Base-by-base conservation (phyloP, 1,140 invertebrate genomes). In the Pomacea maculata region DNA sequence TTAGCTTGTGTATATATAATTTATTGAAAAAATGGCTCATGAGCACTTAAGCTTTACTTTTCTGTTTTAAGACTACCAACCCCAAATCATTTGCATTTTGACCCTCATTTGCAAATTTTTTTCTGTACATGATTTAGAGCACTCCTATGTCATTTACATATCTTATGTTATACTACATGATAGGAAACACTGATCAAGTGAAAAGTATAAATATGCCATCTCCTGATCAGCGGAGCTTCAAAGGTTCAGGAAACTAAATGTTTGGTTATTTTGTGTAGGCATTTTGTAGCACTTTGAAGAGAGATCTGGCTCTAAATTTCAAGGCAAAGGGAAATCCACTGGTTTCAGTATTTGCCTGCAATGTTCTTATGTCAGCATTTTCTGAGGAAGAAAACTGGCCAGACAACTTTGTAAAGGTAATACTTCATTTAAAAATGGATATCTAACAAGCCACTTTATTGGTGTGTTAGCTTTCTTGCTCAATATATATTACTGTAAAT, bases 311-410 rank as follows among this genome's bases (percentile, higher is more conserved):
- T 21, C 89, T 94, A 84, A 93, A 92, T 85, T 95, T 95, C 80
- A 97, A 97, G 91, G 86, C 90, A 11, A 93, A 92, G 85, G 94
- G 94, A 12, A 97, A 96, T 91, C 93, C 95, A 5, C 91, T 96
- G 57, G 94, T 96, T n/a, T 95, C 96, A 82, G 95, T 97, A 19
- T 89, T 98, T 17, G 95, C 95, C 63, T 95, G 96, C 78, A 98
- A 97, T 92, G 93, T 98, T 82, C 91, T 99, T 25, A 94, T 96
- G 89, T 93, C 94, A 82, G 96, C 95, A 19, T 97, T 95, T 92
- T 92, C 94, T 68, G 96, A 93, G 75, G 93, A 93, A 83, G 88
- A 89, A 67, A 90, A 90, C 65, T 94, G 93, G 93, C 93, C 93
- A 55, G 92, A 93, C 85, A 86, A 89, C 72, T 93, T 93, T 91